Base-by-base conservation (phyloP, 2,888 invertebrate genomes). In the Aporophyla lueneburgensis region DNA sequence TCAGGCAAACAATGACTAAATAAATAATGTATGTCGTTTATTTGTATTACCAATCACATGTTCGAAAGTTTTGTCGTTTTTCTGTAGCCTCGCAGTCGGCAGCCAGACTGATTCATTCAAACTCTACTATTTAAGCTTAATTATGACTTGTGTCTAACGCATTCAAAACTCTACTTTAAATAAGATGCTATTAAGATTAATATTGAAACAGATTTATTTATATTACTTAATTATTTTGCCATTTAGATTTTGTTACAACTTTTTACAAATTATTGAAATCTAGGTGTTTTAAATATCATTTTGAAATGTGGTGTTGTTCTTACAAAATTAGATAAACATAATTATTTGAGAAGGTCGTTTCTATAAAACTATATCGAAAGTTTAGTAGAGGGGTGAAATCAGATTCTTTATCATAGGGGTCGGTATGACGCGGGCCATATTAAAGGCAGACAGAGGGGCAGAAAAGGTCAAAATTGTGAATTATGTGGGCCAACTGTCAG, bases 391-490 rank as follows among this genome's bases (percentile, higher is more conserved):
- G 78, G 77, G 71, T 59, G 68, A 79, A 84, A 83, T 85, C 81
- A 81, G 85, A 90, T 89, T 88, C 81, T 87, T 87, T 88, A 83
- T 88, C 87, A 89, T 86, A 87, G 84, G 87, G 87, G 87, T 88
- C 86, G 84, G 86, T 85, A 86, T 83, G 78, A 80, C 75, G 80
- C 69, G 77, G 74, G 71, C 43, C 59, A 40, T 80, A 71, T 77
- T 84, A 79, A 71, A 56, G 63, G 51, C 70, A 76, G 63, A 71
- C 68, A 69, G 82, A 83, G 89, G 81, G 86, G 69, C 72, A 75
- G 62, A 74, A 49, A 54, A 72, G 43, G 74, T 70, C 76, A 21
- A 78, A 73, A 77, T 74, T 71, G 43, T 51, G 46, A 76, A 74
- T 73, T 61, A 85, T 79, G 61, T 81, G 58, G 73, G 77, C 46